Evolutionary conservation across 2,888 invertebrate genomes (phyloP), one percentile per base, ranked within the genome.

Genomic region (Yponomeuta evonymella): DNA sequence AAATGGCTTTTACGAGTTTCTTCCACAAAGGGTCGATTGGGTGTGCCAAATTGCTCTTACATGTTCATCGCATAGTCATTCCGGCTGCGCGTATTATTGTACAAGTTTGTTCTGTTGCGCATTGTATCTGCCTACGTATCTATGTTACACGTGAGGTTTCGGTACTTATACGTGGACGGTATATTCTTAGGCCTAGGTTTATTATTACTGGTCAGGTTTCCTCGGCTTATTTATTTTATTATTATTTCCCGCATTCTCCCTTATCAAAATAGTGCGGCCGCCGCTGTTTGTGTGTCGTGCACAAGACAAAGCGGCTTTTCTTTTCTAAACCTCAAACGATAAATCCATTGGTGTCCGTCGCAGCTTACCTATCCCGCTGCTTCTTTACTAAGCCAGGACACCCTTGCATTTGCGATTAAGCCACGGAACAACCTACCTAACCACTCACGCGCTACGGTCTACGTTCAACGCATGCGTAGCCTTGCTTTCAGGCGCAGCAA

Each of bases 281-380:
- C 74, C 73, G 75, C 74, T 77, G 79, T 81, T 79, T 81, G 83
- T 86, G 84, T 83, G 85, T 85, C 83, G 83, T 84, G 79, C 82
- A 81, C 81, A 83, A 87, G 86, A 87, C 86, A 88, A 88, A 88
- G 86, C 86, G 79, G 86, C 83, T 86, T 86, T 80, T 78, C 83
- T 82, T 83, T 85, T 86, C 84, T 83, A 83, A 85, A 83, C 85
- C 85, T 84, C 83, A 82, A 81, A 82, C 86, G 82, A 88, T 87
- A 87, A 87, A 86, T 87, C 87, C 84, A 84, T 84, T 85, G 85
- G 85, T 87, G 87, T 87, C 87, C 86, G 79, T 79, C 79, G 86
- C 87, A 87, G 87, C 86, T 85, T 85, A 85, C 71, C 65, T 70
- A 67, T 62, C 72, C 70, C 72, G 73, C 74, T 72, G 75, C 72